phyloP scores from a whole-genome alignment of 1,140 invertebrate species.

The Philotrypesis tridentata region DNA sequence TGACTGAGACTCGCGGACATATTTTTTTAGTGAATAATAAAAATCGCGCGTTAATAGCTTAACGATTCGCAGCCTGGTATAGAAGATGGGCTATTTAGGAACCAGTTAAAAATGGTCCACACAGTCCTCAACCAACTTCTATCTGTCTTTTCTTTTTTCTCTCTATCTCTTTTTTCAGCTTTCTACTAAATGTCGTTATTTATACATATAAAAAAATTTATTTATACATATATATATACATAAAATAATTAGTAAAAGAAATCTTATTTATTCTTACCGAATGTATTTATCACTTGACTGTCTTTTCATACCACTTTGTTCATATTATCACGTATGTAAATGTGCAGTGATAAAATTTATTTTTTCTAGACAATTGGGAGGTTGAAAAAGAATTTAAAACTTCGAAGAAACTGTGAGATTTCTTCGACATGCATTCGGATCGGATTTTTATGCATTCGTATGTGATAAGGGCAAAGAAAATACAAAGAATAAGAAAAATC shows the following conservation, averaged over 20 bases:
- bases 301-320: slow-evolving; percentile 34
- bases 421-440: slow-evolving; percentile 27
- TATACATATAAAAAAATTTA: too few species aligned
- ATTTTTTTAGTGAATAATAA: neutral
- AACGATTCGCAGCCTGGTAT: neutral
- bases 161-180: slow-evolving; percentile 47
- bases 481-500: neutral
- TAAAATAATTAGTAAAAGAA: neutral
- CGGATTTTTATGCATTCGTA: neutral
- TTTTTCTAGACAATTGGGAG: slow-evolving; percentile 5
- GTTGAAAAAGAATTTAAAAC: slow-evolving; percentile 44
- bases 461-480: neutral
- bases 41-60: neutral
- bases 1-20: neutral
- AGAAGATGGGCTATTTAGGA: slow-evolving; percentile 50
- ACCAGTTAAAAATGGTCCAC: slow-evolving; percentile 69
- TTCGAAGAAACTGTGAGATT: slow-evolving; percentile 43
- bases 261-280: neutral
- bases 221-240: slow-evolving; percentile 17
- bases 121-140: slow-evolving; percentile 66
- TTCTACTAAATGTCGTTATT: slow-evolving; percentile 26
- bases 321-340: slow-evolving; percentile 19
- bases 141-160: slow-evolving; percentile 52
- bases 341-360: slow-evolving; percentile 6
- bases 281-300: slow-evolving; percentile 26